A percentile compares a stretch with the other conserved stretches of the same genome.
Conservation (phyloP, 2,888 invertebrate species). For the Drosophila mulleri region DNA sequence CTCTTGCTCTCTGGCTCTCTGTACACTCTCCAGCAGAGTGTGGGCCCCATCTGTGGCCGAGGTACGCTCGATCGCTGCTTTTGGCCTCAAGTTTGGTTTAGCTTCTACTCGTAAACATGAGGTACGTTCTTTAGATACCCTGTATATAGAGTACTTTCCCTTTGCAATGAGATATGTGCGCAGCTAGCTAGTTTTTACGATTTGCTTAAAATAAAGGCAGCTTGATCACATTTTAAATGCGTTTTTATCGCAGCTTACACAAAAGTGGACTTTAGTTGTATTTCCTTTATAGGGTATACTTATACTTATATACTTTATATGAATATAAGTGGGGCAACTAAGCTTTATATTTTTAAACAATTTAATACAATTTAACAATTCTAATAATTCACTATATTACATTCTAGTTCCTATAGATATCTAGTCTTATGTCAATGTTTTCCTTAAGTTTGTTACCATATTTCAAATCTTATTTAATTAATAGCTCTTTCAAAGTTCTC, state of each 20-base stretch:
- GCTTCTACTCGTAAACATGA: conserved; percentile 74
- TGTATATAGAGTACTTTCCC: background rate
- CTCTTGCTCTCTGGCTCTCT: background rate
- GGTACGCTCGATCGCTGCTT: conserved; percentile 58
- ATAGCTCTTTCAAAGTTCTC: background rate
- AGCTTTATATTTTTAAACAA: no score
- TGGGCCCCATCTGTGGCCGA: conserved; percentile 38
- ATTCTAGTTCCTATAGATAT: background rate
- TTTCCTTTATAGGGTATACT: no score
- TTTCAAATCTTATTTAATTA: background rate
- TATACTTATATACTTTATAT: no score
- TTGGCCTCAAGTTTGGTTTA: conserved; percentile 59
- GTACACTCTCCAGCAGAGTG: conserved; percentile 5
- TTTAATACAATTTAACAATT: no score
- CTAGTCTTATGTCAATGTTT: background rate
- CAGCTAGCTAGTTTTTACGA: background rate
- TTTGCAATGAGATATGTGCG: background rate
- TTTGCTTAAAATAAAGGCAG: background rate
- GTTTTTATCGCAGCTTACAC: no score
- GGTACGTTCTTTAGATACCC: conserved; percentile 66
- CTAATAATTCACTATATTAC: no score
- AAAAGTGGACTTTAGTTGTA: no score
- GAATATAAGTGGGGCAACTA: no score
- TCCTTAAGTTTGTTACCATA: background rate
- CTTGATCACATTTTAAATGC: no score